phyloP scores from a whole-genome alignment of 2,797 vertebrate genomes.

The Myotis planiceps region DNA sequence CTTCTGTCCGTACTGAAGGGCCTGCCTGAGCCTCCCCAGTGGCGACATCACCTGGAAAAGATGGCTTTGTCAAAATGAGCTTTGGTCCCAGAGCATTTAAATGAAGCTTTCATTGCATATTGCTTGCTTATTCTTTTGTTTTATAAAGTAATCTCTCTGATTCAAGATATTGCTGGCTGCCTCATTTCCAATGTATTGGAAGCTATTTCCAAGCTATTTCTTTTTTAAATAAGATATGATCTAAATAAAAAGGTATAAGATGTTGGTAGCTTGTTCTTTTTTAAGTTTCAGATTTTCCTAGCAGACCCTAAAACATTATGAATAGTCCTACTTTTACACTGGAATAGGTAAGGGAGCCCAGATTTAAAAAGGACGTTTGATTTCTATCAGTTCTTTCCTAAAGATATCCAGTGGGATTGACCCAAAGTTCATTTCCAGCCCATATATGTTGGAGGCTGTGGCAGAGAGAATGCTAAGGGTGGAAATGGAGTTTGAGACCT shows the following conservation, averaged over 20 bases:
- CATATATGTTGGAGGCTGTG: neutral
- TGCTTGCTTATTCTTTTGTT: constrained; percentile 31
- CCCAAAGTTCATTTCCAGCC: neutral
- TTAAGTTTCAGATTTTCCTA: neutral
- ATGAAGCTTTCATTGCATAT: neutral
- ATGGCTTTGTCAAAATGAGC: neutral
- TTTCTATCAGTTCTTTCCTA: neutral
- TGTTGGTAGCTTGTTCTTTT: neutral
- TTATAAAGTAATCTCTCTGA: neutral
- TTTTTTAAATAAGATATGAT: constrained; percentile 22
- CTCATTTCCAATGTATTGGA: neutral
- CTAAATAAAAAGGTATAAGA: constrained; percentile 10
- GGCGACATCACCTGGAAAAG: neutral
- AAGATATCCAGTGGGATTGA: neutral
- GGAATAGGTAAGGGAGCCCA: neutral
- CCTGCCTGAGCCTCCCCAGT: neutral
- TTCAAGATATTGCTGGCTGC: neutral
- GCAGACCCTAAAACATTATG: neutral
- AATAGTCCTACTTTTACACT: neutral
- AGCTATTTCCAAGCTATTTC: neutral
- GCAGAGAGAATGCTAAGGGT: neutral
- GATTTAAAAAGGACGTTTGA: neutral
- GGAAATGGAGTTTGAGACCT: neutral
- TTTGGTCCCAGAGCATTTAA: neutral
- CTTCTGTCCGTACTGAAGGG: neutral